Conservation (phyloP, 2,797 vertebrate species). For the Enteromius viviparus region DNA sequence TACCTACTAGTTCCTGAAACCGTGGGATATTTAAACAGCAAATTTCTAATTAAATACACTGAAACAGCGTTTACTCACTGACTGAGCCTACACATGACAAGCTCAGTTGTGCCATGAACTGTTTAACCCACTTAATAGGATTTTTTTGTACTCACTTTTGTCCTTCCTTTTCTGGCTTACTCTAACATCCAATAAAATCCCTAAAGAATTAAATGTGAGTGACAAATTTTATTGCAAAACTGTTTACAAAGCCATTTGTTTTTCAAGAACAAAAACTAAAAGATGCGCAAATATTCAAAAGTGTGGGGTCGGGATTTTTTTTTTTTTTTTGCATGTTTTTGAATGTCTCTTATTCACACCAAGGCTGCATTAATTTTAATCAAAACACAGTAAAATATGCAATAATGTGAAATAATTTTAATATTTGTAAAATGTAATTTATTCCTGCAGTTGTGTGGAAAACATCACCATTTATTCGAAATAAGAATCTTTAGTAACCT, state of each 20-base stretch:
- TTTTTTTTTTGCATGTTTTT: background rate
- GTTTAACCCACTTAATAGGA: constrained; percentile 9
- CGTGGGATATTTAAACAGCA: constrained; percentile 1
- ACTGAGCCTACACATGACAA: constrained; percentile 6
- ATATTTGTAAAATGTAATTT: too few relatives aligned
- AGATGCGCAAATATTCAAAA: background rate
- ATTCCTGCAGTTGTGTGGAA: too few relatives aligned
- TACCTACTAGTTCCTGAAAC: constrained; percentile 11
- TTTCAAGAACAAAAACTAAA: background rate
- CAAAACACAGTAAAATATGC: background rate
- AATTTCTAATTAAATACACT: background rate
- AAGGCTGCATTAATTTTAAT: background rate
- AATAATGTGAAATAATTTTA: background rate
- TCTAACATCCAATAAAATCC: background rate
- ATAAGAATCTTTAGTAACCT: background rate
- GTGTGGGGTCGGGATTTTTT: background rate
- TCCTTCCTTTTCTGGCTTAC: background rate
- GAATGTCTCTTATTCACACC: background rate
- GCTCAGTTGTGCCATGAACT: constrained; percentile 18
- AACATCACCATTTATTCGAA: too few relatives aligned
- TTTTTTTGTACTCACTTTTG: background rate
- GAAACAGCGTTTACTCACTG: background rate
- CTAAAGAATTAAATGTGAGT: background rate
- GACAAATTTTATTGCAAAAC: background rate
- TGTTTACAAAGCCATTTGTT: background rate